These are phyloP conservation scores for Apamea epomidion DNA, from an alignment of 2,888 invertebrate species.

Conservation along the genomic window DNA sequence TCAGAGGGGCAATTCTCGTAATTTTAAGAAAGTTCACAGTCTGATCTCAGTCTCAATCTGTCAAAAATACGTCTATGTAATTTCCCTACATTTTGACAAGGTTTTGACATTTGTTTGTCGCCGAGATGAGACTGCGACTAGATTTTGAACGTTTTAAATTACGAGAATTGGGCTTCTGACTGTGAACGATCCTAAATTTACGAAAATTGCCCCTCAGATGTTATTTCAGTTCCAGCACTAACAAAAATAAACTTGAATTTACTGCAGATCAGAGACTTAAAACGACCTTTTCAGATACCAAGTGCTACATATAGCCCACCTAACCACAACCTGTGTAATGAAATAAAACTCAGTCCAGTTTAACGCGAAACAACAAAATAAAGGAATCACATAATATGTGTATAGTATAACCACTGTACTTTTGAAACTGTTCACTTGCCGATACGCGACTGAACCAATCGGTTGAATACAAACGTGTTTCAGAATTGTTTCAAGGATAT, in stretches of 20 bases:
- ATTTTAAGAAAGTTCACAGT: too few relatives aligned
- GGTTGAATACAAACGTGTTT: constrained; percentile 40
- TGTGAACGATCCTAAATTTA: too few relatives aligned
- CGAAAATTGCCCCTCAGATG: too few relatives aligned
- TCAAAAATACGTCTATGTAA: too few relatives aligned
- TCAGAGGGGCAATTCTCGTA: too few relatives aligned
- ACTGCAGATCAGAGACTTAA: neutral
- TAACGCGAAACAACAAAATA: constrained; percentile 16
- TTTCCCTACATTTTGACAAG: too few relatives aligned
- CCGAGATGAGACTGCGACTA: too few relatives aligned
- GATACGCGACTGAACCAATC: constrained; percentile 48
- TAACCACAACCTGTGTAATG: neutral
- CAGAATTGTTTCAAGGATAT: constrained; percentile 57
- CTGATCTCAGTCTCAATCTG: too few relatives aligned
- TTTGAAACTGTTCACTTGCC: constrained; percentile 41
- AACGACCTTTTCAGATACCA: neutral
- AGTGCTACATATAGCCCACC: neutral
- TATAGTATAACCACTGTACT: constrained; percentile 37
- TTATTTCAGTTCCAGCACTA: neutral
- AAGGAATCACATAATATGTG: constrained; percentile 13
- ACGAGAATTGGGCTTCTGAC: too few relatives aligned
- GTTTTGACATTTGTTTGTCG: too few relatives aligned
- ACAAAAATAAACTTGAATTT: neutral
- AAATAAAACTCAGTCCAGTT: constrained; percentile 15
- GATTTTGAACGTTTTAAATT: too few relatives aligned